Percentiles rank a stretch among this genome's conserved stretches.
Evolutionary conservation across 1,140 invertebrate genomes (phyloP).

Genomic region (Lanistes nyassanus): DNA sequence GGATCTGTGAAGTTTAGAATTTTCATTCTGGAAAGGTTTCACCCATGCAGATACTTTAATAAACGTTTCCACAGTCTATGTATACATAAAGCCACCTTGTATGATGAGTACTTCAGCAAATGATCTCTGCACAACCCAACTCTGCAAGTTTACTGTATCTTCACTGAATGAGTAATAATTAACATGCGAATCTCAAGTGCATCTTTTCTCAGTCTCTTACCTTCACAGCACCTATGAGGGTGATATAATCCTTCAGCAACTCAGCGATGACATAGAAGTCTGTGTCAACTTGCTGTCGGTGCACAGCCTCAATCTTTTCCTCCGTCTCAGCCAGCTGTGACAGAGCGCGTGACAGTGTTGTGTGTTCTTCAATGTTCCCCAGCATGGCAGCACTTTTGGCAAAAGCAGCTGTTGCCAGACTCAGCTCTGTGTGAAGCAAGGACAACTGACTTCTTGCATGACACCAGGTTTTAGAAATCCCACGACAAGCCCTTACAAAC

Average conservation of each 20-base stretch:
- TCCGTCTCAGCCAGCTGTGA: constrained; percentile 94
- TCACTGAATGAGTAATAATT: no score
- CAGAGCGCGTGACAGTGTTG: constrained; percentile 88
- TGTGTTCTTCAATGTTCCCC: constrained; percentile 95
- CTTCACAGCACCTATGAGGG: constrained; percentile 91
- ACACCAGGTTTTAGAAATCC: not conserved
- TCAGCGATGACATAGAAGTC: constrained; percentile 95
- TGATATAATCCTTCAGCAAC: constrained; percentile 94
- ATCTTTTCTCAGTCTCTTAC: constrained; percentile 62
- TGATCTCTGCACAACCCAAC: no score
- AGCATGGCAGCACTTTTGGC: constrained; percentile 91
- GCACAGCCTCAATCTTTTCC: constrained; percentile 88
- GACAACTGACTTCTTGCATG: no score
- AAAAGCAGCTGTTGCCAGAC: constrained; percentile 80
- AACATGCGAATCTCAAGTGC: no score
- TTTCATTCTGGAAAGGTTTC: no score
- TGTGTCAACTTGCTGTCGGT: constrained; percentile 92
- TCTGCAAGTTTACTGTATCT: no score
- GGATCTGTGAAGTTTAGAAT: no score
- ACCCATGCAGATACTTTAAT: no score
- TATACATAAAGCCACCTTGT: no score
- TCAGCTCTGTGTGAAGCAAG: constrained; percentile 75
- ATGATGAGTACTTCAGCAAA: no score
- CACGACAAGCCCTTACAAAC: not conserved
- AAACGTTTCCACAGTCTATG: no score